Conservation (phyloP, 1,140 invertebrate genomes). For the Piezodorus guildinii region DNA sequence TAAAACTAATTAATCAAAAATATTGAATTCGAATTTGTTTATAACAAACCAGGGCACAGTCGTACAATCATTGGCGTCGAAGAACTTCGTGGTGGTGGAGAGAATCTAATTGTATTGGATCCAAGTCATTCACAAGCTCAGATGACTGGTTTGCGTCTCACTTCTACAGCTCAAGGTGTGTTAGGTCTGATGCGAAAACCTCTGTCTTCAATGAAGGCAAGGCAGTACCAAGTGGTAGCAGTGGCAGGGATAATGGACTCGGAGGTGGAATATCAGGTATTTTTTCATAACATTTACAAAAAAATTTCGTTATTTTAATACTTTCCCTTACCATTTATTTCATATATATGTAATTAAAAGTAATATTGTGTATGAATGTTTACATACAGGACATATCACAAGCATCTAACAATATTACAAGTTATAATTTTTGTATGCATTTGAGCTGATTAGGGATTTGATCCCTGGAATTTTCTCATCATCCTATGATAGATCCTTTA, state of each 20-base stretch:
- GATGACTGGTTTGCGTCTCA: constrained; percentile 52
- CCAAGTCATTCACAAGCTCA: constrained; percentile 70
- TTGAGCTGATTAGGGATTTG: too few relatives aligned
- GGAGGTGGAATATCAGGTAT: constrained; percentile 63
- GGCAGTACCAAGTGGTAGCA: constrained; percentile 76
- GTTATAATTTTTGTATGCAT: too few relatives aligned
- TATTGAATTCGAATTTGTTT: constrained; percentile 15
- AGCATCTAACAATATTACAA: too few relatives aligned
- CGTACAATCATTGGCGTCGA: constrained; percentile 81
- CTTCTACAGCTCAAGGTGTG: constrained; percentile 42
- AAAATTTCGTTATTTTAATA: too few relatives aligned
- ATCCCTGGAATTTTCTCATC: too few relatives aligned
- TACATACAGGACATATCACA: too few relatives aligned
- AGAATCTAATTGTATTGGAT: constrained; percentile 70
- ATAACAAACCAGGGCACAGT: constrained; percentile 66
- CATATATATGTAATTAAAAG: too few relatives aligned
- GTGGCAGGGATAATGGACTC: constrained; percentile 59
- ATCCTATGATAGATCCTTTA: too few relatives aligned
- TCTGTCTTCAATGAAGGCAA: constrained; percentile 59
- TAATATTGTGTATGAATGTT: too few relatives aligned
- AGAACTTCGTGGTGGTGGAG: constrained; percentile 50
- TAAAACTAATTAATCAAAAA: too few relatives aligned
- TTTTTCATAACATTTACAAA: too few relatives aligned
- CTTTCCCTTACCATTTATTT: too few relatives aligned
- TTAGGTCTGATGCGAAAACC: constrained; percentile 63